Evolutionary conservation across 2,113 vertebrate species (phyloP).

Genomic region (Proteles cristata): DNA sequence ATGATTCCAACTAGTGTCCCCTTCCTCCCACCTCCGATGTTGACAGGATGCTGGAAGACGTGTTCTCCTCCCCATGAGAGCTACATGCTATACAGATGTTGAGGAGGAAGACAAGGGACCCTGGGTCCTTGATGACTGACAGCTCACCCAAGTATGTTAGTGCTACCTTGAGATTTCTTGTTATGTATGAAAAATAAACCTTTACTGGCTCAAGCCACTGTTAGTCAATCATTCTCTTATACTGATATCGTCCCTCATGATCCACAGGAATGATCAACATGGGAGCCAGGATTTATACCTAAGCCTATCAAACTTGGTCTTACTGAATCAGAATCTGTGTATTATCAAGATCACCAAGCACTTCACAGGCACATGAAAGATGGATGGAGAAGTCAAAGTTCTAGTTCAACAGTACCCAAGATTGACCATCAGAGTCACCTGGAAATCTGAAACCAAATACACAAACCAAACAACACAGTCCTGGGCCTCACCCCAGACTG

Average conservation of each 20-base stretch:
- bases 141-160: background rate
- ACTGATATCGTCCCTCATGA: background rate
- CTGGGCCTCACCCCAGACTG: background rate
- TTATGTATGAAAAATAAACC: background rate
- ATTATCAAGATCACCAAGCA: background rate
- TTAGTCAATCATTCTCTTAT: background rate
- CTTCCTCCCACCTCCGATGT: background rate
- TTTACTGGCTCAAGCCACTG: background rate
- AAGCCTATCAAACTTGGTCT: background rate
- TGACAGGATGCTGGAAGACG: background rate
- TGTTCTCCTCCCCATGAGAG: background rate
- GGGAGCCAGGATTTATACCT: background rate
- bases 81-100: background rate
- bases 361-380: background rate
- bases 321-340: background rate
- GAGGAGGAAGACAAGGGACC: background rate
- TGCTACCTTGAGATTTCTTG: background rate
- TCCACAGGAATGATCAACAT: background rate
- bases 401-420: background rate
- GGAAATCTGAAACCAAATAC: constrained; percentile 14
- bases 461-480: background rate
- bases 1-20: background rate
- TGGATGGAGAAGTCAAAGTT: background rate
- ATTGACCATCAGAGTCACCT: background rate
- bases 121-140: background rate